Evolutionary conservation across 92 coral and sea anemone genomes (phyloP), one percentile per base, ranked within the genome.

Genomic region (Blastomussa wellsi): DNA sequence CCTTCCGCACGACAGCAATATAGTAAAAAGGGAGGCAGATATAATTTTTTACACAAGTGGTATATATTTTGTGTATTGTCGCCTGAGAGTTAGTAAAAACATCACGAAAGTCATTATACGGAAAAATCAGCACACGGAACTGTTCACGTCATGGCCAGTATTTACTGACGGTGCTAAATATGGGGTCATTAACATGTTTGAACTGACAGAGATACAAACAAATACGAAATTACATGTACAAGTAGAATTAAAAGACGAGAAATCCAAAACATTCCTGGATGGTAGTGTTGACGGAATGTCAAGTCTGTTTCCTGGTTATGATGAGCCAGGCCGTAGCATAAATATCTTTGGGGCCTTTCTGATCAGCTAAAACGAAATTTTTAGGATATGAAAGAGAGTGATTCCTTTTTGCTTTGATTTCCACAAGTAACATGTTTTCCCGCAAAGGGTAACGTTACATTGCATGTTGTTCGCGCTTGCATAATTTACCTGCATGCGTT

Each of bases 281-380:
- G 6, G 2, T n/a, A 33, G 13, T 1, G 16, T 29, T 19, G 0
- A 26, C 2, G 5, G 6, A 13, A 44, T 17, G 35, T 17, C 17
- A 28, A 0, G 0, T 14, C 49, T 82, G 20, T 82, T 82, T 53
- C 42, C 69, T 0, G 15, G 44, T 1, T 17, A 0, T 47, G 3
- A 22, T 0, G 5, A n/a, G n/a, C 35, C 28, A 62, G 35, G 4
- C 12, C 4, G 9, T n/a, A 3, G 31, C 22, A 82, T 44, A 41
- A 47, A 74, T 64, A 83, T 26, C 81, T 74, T 83, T 57, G 87
- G 87, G 42, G 36, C 42, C 24, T 83, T 74, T 75, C 29, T 59
- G 55, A n/a, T 83, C 35, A 44, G 55, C 33, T 74, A 74, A 74
- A 24, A 0, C 16, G 36, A 71, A 70, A 70, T 26, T 48, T 15